phyloP scores from a whole-genome alignment of 1,140 invertebrate genomes.

The Arctopsyche grandis region DNA sequence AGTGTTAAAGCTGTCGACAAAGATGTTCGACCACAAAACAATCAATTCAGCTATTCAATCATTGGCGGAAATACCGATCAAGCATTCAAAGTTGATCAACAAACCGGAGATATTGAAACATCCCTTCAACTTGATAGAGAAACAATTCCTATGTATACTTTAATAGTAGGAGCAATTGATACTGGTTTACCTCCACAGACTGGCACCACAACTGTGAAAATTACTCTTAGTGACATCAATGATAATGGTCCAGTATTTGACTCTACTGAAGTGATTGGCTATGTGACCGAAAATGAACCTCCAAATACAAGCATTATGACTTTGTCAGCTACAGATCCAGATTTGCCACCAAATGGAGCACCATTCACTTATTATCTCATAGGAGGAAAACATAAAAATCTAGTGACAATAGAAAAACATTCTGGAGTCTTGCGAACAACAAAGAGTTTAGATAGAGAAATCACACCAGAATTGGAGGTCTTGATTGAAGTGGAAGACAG shows the following conservation, averaged over 20 bases:
- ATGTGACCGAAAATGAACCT: slow-evolving; percentile 89
- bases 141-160: slow-evolving; percentile 76
- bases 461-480: slow-evolving; percentile 77
- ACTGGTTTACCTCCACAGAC: slow-evolving; percentile 88
- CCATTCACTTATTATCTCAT: slow-evolving; percentile 87
- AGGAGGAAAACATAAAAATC: slow-evolving; percentile 80
- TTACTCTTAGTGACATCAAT: slow-evolving; percentile 86
- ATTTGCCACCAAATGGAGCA: slow-evolving; percentile 90
- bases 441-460: slow-evolving; percentile 83
- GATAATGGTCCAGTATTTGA: slow-evolving; percentile 93
- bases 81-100: slow-evolving; percentile 89
- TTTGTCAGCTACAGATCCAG: slow-evolving; percentile 86
- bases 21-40: slow-evolving; percentile 90
- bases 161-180: slow-evolving; percentile 92
- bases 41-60: slow-evolving; percentile 92
- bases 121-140: slow-evolving; percentile 84
- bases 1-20: slow-evolving; percentile 89
- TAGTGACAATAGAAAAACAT: slow-evolving; percentile 80
- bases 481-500: slow-evolving; percentile 89
- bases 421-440: slow-evolving; percentile 84
- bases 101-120: slow-evolving; percentile 84
- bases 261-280: slow-evolving; percentile 74
- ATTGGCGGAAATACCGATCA: slow-evolving; percentile 84
- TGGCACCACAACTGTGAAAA: slow-evolving; percentile 83
- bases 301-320: slow-evolving; percentile 85